phyloP scores from a whole-genome alignment of 2,797 vertebrate species.

The Labeo calbasu region DNA sequence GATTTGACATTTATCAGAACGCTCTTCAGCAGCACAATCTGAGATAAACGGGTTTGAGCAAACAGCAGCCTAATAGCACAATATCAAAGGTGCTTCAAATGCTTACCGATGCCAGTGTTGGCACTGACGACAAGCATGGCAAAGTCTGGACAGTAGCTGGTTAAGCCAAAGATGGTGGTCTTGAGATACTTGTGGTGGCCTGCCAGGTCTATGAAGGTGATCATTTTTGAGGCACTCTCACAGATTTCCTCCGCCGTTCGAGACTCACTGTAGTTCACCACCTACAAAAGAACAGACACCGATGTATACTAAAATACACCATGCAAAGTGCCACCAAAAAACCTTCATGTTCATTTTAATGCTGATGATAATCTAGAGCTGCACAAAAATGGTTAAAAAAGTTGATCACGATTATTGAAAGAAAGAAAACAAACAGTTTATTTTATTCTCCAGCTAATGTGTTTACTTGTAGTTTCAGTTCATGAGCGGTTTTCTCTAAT shows the following conservation, averaged over 20 bases:
- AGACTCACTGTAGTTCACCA: constrained; percentile 91
- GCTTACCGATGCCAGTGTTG: constrained; percentile 89
- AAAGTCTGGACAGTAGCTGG: constrained; percentile 90
- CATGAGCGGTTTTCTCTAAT: no score
- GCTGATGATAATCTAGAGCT: background rate
- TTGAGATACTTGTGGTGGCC: constrained; percentile 92
- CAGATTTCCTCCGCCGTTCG: constrained; percentile 90
- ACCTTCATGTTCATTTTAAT: background rate
- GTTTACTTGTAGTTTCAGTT: no score
- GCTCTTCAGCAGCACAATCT: background rate
- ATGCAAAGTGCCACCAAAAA: background rate
- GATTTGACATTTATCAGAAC: constrained; percentile 33
- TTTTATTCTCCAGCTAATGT: no score
- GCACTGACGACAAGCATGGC: constrained; percentile 90
- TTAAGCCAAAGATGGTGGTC: constrained; percentile 91
- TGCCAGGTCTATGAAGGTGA: constrained; percentile 91
- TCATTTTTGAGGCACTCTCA: constrained; percentile 92
- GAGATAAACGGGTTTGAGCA: background rate
- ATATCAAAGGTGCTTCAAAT: background rate
- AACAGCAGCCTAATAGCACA: background rate
- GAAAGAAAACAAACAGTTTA: no score
- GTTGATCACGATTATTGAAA: no score
- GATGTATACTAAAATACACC: background rate
- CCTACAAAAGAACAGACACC: constrained; percentile 66
- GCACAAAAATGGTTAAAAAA: background rate